These are phyloP conservation scores for Thaumetopoea pityocampa DNA, from an alignment of 1,140 invertebrate genomes.

Conservation along the genomic window DNA sequence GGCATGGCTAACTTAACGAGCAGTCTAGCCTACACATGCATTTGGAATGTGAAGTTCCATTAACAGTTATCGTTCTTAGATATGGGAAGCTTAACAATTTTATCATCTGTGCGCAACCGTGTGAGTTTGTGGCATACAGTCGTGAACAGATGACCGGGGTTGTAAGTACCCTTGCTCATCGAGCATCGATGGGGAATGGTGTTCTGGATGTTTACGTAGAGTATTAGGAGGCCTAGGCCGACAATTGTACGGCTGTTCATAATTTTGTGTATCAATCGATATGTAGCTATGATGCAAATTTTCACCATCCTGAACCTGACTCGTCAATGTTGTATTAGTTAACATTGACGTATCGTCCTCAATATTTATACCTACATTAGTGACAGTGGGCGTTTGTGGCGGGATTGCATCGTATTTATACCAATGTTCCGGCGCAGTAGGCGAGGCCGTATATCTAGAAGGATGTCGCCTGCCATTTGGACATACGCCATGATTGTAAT, in stretches of 20 bases:
- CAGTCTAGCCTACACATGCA: slow-evolving; percentile 60
- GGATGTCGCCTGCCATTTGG: slow-evolving; percentile 69
- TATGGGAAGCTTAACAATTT: slow-evolving; percentile 54
- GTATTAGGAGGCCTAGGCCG: slow-evolving; percentile 60
- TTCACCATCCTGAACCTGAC: slow-evolving; percentile 69
- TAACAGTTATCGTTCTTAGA: slow-evolving; percentile 60
- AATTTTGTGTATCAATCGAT: slow-evolving; percentile 73
- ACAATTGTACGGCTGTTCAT: slow-evolving; percentile 67
- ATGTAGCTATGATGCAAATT: slow-evolving; percentile 73
- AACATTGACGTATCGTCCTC: slow-evolving; percentile 74
- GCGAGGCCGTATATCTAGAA: slow-evolving; percentile 72
- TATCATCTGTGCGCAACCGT: slow-evolving; percentile 61
- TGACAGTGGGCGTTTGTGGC: slow-evolving; percentile 57
- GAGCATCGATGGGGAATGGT: slow-evolving; percentile 63
- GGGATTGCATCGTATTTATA: slow-evolving; percentile 75
- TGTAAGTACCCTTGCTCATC: slow-evolving; percentile 75
- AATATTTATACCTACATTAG: slow-evolving; percentile 51
- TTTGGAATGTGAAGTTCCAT: slow-evolving; percentile 69
- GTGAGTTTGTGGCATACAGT: slow-evolving; percentile 69
- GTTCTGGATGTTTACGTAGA: slow-evolving; percentile 54
- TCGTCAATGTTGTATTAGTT: slow-evolving; percentile 70
- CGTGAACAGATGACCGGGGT: slow-evolving; percentile 67
- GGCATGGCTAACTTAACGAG: slow-evolving; percentile 57
- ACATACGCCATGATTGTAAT: slow-evolving; percentile 65
- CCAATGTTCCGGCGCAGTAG: slow-evolving; percentile 72